Conservation (phyloP, 2,888 invertebrate genomes). For the Dryocosmus kuriphilus region DNA sequence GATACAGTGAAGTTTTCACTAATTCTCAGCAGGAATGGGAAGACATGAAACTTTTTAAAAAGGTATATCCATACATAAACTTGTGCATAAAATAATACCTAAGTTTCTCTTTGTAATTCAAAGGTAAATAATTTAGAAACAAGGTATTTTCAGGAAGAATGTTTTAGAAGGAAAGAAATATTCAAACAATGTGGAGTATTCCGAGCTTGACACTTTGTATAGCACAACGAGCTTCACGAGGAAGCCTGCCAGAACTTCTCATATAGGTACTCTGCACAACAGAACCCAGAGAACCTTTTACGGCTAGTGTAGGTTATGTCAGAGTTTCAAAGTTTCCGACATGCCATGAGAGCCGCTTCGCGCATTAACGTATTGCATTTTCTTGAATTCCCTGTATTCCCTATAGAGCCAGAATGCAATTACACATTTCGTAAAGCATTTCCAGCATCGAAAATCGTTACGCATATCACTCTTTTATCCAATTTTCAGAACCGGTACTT, state of each 20-base stretch:
- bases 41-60: too few species aligned
- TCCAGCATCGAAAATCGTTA: background rate
- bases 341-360: conserved; percentile 6
- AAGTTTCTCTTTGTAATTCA: background rate
- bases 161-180: background rate
- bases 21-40: too few species aligned
- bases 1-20: too few species aligned
- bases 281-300: conserved; percentile 4
- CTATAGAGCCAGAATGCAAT: background rate
- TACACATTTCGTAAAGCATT: background rate
- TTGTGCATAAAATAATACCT: too few species aligned
- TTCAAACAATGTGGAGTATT: conserved; percentile 21
- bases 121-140: background rate
- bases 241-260: background rate
- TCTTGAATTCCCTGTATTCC: conserved; percentile 4
- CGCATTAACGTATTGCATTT: background rate
- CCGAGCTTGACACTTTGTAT: conserved; percentile 16
- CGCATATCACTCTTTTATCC: background rate
- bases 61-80: too few species aligned
- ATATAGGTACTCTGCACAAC: background rate
- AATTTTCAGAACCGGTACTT: too few species aligned
- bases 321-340: conserved; percentile 28
- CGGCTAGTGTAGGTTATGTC: conserved; percentile 18
- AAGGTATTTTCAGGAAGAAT: background rate
- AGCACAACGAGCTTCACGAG: background rate